Evolutionary conservation across 2,797 vertebrate species (phyloP), one percentile per base, ranked within the genome.

Genomic region (Pterois miles): DNA sequence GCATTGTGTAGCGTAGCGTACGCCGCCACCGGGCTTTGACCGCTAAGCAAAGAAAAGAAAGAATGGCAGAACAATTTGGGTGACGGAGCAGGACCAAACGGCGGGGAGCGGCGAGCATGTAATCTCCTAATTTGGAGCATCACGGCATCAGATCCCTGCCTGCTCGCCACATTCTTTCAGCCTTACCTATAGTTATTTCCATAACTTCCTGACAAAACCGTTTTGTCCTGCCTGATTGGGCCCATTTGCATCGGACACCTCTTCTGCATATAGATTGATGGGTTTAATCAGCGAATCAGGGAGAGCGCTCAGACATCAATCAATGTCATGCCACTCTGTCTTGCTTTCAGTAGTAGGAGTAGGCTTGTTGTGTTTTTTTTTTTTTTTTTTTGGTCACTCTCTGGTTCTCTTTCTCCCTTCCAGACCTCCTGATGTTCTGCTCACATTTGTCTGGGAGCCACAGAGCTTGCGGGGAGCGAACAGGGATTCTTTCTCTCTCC

Each of bases 251-350:
- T 97, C 74, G 95, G 97, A 98, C 96, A 96, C 94, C 96, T 97
- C 95, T 94, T 99, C 96, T 98, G 96, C 97, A 98, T 98, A 96
- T 97, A 97, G 97, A 99, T 98, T 98, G 97, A 98, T 98, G 98
- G 97, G 96, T 97, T 98, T 98, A 98, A 99, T 98, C 98, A 98
- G 96, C 95, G 66, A 98, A 99, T 98, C 98, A 99, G 96, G 96
- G 96, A 94, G 94, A 96, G 95, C 94, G 94, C 96, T 96, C 95
- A 95, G 92, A 94, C 96, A 99, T 99, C 97, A 97, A 97, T 98
- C 96, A 97, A 84, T 96, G 96, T 97, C 96, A 96, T 63, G 29
- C 71, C 65, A 48, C 74, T 86, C 89, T 90, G 89, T 95, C 95
- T 91, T 93, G 93, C 94, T 88, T 93, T 89, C 87, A 82, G 81